phyloP scores from a whole-genome alignment of 2,888 invertebrate species.

The Drosophila melanosoma region DNA sequence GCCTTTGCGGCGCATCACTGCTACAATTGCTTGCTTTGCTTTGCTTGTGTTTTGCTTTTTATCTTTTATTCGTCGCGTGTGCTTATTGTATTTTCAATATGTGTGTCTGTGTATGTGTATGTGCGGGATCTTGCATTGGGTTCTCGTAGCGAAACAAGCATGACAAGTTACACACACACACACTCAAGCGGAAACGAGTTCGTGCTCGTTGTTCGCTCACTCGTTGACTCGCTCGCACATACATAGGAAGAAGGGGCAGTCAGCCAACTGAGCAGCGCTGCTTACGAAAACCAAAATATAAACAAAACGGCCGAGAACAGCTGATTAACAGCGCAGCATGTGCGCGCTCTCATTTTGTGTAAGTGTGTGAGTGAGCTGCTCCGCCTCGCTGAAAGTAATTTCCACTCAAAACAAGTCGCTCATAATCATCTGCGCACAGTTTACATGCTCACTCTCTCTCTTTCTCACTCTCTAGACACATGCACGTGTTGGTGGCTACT shows the following conservation, averaged over 20 bases:
- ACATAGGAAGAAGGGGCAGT: slow-evolving; percentile 64
- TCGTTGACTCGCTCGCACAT: slow-evolving; percentile 40
- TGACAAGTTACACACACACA: slow-evolving; percentile 59
- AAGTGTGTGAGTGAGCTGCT: slow-evolving; percentile 28
- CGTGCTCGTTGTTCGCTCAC: slow-evolving; percentile 57
- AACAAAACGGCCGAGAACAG: slow-evolving; percentile 80
- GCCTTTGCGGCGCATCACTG: slow-evolving; percentile 28
- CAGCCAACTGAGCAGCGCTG: slow-evolving; percentile 50
- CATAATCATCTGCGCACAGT: slow-evolving; percentile 41
- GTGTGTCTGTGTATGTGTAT: slow-evolving; percentile 14
- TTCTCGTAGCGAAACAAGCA: slow-evolving; percentile 67
- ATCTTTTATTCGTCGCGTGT: slow-evolving; percentile 57
- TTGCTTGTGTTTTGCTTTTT: slow-evolving; percentile 31
- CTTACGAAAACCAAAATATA: slow-evolving; percentile 81
- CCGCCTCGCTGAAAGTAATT: slow-evolving; percentile 41
- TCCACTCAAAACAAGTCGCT: slow-evolving; percentile 70
- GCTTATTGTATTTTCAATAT: slow-evolving; percentile 56
- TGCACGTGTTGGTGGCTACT: slow-evolving; percentile 74
- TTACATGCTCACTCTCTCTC: slow-evolving; percentile 24
- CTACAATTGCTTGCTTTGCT: slow-evolving; percentile 46
- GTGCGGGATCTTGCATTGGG: slow-evolving; percentile 54
- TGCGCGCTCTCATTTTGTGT: slow-evolving; percentile 53
- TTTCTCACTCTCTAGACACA: slow-evolving; percentile 16
- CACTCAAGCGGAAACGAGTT: slow-evolving; percentile 31
- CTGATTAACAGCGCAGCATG: slow-evolving; percentile 75